phyloP scores from a whole-genome alignment of 2,113 vertebrate species.

The Octodon degus region DNA sequence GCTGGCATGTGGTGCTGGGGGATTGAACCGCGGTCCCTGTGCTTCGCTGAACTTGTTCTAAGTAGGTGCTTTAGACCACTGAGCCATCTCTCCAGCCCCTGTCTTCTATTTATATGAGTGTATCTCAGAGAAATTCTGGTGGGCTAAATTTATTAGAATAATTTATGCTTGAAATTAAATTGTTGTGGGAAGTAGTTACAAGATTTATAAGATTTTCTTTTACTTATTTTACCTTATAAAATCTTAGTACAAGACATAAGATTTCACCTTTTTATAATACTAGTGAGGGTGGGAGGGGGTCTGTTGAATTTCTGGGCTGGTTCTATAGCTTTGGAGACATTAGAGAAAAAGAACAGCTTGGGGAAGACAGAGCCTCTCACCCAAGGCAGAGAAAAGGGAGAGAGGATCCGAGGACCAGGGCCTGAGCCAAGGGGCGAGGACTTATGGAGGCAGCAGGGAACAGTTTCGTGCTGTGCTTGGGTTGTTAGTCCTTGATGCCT shows the following conservation, averaged over 20 bases:
- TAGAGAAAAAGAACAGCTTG: background rate
- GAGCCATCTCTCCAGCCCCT: too few relatives aligned
- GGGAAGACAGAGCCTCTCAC: background rate
- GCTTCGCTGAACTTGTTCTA: too few relatives aligned
- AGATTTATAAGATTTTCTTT: background rate
- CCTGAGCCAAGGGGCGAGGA: background rate
- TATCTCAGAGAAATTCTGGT: background rate
- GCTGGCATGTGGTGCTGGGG: too few relatives aligned
- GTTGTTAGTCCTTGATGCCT: background rate
- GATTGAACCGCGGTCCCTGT: too few relatives aligned
- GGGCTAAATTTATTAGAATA: background rate
- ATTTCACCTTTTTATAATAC: background rate
- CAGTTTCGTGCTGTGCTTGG: background rate
- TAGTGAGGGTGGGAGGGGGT: background rate
- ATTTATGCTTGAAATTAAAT: background rate
- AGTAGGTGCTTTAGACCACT: too few relatives aligned
- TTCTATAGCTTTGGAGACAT: slow-evolving; percentile 13
- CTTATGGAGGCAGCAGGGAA: accelerated
- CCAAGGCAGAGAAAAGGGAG: background rate
- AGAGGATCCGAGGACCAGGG: background rate
- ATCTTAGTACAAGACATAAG: too few relatives aligned
- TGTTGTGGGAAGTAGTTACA: background rate
- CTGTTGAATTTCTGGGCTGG: background rate
- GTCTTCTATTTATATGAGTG: background rate
- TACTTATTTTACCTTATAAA: background rate